Base-by-base conservation (phyloP, 2,797 vertebrate genomes). In the Sarcoramphus papa region DNA sequence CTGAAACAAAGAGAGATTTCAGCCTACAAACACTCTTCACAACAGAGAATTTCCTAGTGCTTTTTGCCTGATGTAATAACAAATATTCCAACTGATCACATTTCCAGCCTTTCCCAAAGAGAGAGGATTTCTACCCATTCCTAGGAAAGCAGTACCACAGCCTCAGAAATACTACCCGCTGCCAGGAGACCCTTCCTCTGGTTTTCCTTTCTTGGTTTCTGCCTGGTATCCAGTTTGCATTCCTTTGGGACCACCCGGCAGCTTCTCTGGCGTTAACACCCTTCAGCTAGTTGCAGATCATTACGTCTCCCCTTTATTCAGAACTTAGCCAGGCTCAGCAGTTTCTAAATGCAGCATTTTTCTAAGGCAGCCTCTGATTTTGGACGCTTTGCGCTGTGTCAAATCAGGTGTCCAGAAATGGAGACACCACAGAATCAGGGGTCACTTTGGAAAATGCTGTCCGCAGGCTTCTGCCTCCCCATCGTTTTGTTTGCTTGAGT, bases 261-360 rank as follows among this genome's bases (percentile, higher is more conserved):
- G 93, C 85, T 84, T 27, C 48, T 59, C 25, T 56, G 63, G 83
- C 68, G 63, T 85, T 90, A 63, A 74, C 33, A n/a, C 86, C 51
- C 79, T 48, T 80, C 56, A 48, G 67, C 56, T 8, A 35, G 24
- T 21, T 19, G 43, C 30, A 33, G 86, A 35, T 78, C 92, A 41
- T 92, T 72, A 33, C 3, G 5, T 63, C 72, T 81, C 68, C 72
- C 53, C 53, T 75, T 75, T 10, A 50, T 76, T 75, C 72, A n/a
- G 22, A 59, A 59, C 85, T 93, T 57, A 63, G 68, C 73, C 81
- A 79, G 73, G 65, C 93, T 93, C 89, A 90, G 89, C 86, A 92
- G 8, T 93, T 95, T 85, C 78, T 59, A 70, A 88, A 88, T 16
- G 53, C 92, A 82, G 80, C 89, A 6, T 92, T 94, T 95, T 78